Conservation (phyloP, 2,888 invertebrate species). For the Lysandra bellargus region DNA sequence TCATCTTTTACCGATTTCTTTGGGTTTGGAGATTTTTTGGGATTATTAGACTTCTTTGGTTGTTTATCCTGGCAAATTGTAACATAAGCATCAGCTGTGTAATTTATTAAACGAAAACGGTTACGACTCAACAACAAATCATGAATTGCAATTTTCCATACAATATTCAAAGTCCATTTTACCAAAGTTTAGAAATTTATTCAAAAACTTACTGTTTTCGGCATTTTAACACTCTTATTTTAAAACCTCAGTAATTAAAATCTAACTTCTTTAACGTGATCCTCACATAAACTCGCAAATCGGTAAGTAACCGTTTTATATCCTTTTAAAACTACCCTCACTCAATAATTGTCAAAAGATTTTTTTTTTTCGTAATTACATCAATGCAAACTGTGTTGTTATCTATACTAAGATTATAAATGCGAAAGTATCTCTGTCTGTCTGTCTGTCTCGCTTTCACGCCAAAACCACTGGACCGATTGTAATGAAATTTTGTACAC, state of each 20-base stretch:
- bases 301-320: not conserved
- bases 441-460: too few species aligned
- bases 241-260: not conserved
- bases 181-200: not conserved
- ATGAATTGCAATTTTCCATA: not conserved
- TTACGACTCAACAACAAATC: not conserved
- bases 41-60: slow-evolving; percentile 1
- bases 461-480: too few species aligned
- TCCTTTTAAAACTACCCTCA: slow-evolving; percentile 38
- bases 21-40: slow-evolving; percentile 44
- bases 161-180: not conserved
- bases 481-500: too few species aligned
- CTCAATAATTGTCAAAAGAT: not conserved
- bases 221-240: slow-evolving; percentile 40
- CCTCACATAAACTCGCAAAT: not conserved
- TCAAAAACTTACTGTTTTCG: slow-evolving; percentile 40
- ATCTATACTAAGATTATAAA: not conserved
- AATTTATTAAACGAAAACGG: not conserved
- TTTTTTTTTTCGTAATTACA: not conserved
- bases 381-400: not conserved
- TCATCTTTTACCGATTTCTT: slow-evolving; percentile 46
- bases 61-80: not conserved
- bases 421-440: too few species aligned
- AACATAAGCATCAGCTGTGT: not conserved
- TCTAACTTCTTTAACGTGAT: not conserved